Base-by-base conservation (phyloP, 2,888 invertebrate species). In the Crematogaster levior region DNA sequence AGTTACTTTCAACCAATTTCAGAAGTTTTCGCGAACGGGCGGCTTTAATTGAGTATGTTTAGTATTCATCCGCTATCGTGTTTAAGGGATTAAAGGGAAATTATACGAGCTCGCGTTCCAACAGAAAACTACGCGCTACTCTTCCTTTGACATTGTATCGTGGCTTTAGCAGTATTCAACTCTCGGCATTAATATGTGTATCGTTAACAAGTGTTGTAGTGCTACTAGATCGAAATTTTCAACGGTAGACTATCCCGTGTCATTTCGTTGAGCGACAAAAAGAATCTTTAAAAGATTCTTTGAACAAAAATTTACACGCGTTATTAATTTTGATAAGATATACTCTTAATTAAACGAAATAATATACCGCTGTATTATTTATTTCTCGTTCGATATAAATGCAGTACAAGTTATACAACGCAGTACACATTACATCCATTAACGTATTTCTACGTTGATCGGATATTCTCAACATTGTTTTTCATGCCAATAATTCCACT, bases 1-100 rank as follows among this genome's bases (percentile, higher is more conserved):
- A 93, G 93, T 92, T 82, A 84, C 86, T 90, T 90, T 87, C 83
- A 85, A 83, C 72, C 85, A 83, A 87, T 90, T 85, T 84, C 77
- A 10, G 61, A 85, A 88, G 61, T 83, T 88, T 66, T 73, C 80
- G 66, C 70, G 30, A 77, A 24, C 30, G 40, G 24, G 58, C 80
- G 83, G 85, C 87, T 89, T 89, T 85, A 89, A 86, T 89, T 61
- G 88, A 82, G 85, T 80, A 85, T 91, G 86, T 91, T 91, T 90
- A 89, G 87, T 86, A 88, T 90, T 90, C 90, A 90, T 90, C 88
- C 89, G 73, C 86, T 88, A 88, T 91, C 79, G 82, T 88, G 86
- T 91, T 90, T 87, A 85, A 88, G 70, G 86, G 88, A 90, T 91
- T 91, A 87, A 86, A 89, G 86, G 72, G 86, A 89, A 91, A 88